These are phyloP conservation scores for Bombus confusus DNA, from an alignment of 1,140 invertebrate species.

Conservation along the genomic window DNA sequence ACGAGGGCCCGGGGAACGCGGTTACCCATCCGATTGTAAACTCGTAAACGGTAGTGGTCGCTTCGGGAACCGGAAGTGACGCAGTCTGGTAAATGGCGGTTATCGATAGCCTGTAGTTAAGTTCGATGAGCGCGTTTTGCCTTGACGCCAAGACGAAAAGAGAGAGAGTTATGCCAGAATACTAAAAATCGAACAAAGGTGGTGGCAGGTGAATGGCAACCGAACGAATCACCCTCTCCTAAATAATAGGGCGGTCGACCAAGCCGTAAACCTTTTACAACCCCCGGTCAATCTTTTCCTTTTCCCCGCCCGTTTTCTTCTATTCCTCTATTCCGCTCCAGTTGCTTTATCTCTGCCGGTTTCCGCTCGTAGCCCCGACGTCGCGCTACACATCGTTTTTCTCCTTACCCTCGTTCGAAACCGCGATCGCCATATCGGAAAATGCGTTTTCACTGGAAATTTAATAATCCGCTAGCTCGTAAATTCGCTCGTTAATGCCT, in stretches of 20 bases:
- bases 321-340: not conserved
- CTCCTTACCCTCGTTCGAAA: not conserved
- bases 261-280: conserved; percentile 74
- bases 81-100: conserved; percentile 74
- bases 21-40: conserved; percentile 67
- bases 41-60: conserved; percentile 73
- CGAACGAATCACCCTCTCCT: conserved; percentile 54
- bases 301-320: conserved; percentile 9
- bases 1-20: conserved; percentile 6
- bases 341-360: conserved; percentile 19
- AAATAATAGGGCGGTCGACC: conserved; percentile 67
- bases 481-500: conserved; percentile 41
- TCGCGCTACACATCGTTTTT: not conserved
- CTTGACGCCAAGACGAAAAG: not conserved
- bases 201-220: conserved; percentile 12
- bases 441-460: conserved; percentile 32
- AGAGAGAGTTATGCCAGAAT: not conserved
- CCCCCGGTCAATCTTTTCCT: conserved; percentile 57
- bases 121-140: conserved; percentile 28
- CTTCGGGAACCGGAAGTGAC: conserved; percentile 78
- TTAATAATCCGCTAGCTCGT: conserved; percentile 26
- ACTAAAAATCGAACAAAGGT: conserved; percentile 43
- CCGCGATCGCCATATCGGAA: not conserved
- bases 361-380: not conserved
- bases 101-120: conserved; percentile 77